A percentile compares a stretch with the other conserved stretches of the same genome.
These are phyloP conservation scores for Rhingia campestris DNA, from an alignment of 2,888 invertebrate species.

Conservation along the genomic window DNA sequence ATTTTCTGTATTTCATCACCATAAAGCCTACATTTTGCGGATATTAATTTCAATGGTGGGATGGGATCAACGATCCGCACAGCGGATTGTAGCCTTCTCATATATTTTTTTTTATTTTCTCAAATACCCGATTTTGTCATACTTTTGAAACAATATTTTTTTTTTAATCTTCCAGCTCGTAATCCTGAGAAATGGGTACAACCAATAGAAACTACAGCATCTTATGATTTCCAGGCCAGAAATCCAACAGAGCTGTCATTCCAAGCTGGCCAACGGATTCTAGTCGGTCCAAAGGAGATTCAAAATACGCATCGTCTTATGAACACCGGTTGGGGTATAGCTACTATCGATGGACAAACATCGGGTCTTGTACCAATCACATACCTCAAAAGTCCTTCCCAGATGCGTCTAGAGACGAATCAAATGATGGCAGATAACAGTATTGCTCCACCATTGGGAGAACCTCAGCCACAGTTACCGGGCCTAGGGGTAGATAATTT, in stretches of 20 bases:
- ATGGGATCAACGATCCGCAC: too few relatives aligned
- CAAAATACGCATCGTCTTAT: slow-evolving; percentile 87
- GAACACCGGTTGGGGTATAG: slow-evolving; percentile 88
- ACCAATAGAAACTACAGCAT: slow-evolving; percentile 87
- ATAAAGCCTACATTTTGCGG: too few relatives aligned
- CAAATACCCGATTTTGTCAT: too few relatives aligned
- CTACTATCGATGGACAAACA: slow-evolving; percentile 84
- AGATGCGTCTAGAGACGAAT: slow-evolving; percentile 76
- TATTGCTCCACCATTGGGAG: slow-evolving; percentile 22
- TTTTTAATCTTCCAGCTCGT: slow-evolving; percentile 83
- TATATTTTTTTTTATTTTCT: too few relatives aligned
- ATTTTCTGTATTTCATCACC: too few relatives aligned
- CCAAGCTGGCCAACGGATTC: slow-evolving; percentile 89
- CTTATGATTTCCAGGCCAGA: slow-evolving; percentile 89
- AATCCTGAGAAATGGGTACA: slow-evolving; percentile 89
- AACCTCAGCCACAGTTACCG: slow-evolving; percentile 44
- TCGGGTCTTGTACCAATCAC: slow-evolving; percentile 87
- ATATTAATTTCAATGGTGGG: too few relatives aligned
- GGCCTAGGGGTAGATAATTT: slow-evolving; percentile 47
- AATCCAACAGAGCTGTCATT: slow-evolving; percentile 91
- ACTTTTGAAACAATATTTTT: background rate
- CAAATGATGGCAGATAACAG: slow-evolving; percentile 43
- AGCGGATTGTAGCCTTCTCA: too few relatives aligned
- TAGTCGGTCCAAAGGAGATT: slow-evolving; percentile 91
- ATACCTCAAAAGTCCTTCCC: slow-evolving; percentile 83